phyloP scores from a whole-genome alignment of 2,797 vertebrate genomes.

The Pseudomugil tenellus region DNA sequence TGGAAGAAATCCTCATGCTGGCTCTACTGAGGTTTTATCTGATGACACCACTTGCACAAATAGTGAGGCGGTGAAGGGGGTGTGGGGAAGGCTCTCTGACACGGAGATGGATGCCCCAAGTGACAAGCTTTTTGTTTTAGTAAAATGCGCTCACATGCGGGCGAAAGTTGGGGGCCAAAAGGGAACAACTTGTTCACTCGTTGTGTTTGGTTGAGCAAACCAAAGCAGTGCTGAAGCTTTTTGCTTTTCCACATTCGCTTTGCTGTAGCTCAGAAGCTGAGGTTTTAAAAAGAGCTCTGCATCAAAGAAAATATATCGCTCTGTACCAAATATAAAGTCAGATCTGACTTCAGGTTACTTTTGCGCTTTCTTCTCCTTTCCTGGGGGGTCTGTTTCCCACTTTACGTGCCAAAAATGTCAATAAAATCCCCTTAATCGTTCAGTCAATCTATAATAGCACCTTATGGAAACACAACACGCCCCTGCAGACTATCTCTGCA shows the following conservation, averaged over 20 bases:
- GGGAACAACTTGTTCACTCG: constrained; percentile 76
- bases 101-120: constrained; percentile 75
- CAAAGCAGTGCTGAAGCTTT: constrained; percentile 63
- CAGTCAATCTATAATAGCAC: constrained; percentile 74
- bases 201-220: constrained; percentile 70
- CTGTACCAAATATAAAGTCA: constrained; percentile 37
- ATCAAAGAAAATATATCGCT: constrained; percentile 46
- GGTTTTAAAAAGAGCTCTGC: constrained; percentile 51
- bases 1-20: constrained; percentile 53
- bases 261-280: constrained; percentile 20
- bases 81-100: constrained; percentile 56
- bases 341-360: constrained; percentile 54
- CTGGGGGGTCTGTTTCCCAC: constrained; percentile 68
- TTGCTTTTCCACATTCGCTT: constrained; percentile 60
- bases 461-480: constrained; percentile 75
- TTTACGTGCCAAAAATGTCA: constrained; percentile 78
- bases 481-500: constrained; percentile 62
- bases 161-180: constrained; percentile 64
- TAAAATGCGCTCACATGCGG: constrained; percentile 70
- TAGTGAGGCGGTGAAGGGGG: constrained; percentile 44
- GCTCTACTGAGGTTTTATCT: constrained; percentile 59
- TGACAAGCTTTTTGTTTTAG: constrained; percentile 74
- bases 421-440: constrained; percentile 75
- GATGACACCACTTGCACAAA: constrained; percentile 67
- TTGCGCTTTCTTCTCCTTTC: constrained; percentile 48